Evolutionary conservation across 1,140 invertebrate species (phyloP).

Genomic region (Rhagoletis pomonella): DNA sequence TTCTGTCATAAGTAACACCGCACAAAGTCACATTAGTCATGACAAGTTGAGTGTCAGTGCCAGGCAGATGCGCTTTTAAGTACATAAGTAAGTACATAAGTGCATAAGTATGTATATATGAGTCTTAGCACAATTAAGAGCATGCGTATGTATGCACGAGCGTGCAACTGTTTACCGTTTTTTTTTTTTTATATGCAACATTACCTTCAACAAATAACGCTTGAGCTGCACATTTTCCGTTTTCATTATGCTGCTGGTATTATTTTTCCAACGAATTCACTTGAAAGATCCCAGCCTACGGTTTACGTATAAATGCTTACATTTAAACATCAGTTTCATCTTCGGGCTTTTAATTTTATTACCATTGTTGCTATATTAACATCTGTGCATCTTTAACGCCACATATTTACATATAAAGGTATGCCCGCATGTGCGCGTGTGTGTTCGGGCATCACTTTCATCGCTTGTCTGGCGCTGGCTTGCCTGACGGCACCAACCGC

Average conservation of each 20-base stretch:
- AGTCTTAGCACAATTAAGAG: neutral
- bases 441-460: constrained; percentile 38
- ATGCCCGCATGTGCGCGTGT: neutral
- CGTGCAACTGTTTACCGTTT: constrained; percentile 4
- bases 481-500: neutral
- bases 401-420: neutral
- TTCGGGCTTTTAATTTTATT: constrained; percentile 45
- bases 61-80: neutral
- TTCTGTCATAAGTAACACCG: constrained; percentile 7
- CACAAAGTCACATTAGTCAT: constrained; percentile 11
- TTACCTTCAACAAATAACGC: constrained; percentile 31
- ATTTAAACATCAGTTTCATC: constrained; percentile 32
- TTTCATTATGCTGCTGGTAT: constrained; percentile 32
- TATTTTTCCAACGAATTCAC: constrained; percentile 27
- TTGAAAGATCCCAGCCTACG: constrained; percentile 4
- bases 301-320: too few species aligned
- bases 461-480: constrained; percentile 13
- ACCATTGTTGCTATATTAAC: constrained; percentile 50
- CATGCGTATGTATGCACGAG: neutral
- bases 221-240: constrained; percentile 35
- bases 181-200: constrained; percentile 21
- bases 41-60: constrained; percentile 48
- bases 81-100: constrained; percentile 8
- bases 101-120: neutral
- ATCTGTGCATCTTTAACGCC: constrained; percentile 11